A percentile compares a stretch with the other conserved stretches of the same genome.
phyloP scores from a whole-genome alignment of 2,888 invertebrate species.

The Chrysomela aeneicollis region DNA sequence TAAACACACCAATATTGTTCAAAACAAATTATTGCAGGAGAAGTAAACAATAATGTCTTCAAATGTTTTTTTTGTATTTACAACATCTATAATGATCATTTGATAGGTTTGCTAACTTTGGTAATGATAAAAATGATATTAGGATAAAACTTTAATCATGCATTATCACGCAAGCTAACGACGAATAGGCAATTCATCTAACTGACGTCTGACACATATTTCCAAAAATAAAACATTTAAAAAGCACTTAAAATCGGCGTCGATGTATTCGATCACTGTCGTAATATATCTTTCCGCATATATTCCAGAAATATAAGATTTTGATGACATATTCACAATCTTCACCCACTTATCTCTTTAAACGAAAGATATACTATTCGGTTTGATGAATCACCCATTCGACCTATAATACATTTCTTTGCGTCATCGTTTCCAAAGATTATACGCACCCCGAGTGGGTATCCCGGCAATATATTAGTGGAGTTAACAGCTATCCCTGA shows the following conservation, averaged over 20 bases:
- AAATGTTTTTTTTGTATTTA: neutral
- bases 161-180: neutral
- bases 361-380: conserved; percentile 24
- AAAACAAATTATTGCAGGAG: neutral
- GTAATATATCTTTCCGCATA: neutral
- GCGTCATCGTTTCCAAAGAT: neutral
- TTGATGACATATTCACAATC: conserved; percentile 27
- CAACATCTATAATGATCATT: conserved; percentile 7
- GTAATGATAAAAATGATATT: neutral
- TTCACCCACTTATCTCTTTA: conserved; percentile 29
- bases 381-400: conserved; percentile 27
- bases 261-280: neutral
- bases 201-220: neutral
- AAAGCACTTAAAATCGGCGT: conserved; percentile 25
- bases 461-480: neutral
- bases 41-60: conserved; percentile 4
- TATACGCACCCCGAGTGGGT: neutral
- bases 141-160: neutral
- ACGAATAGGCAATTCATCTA: neutral
- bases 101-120: conserved; percentile 11
- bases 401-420: conserved; percentile 8
- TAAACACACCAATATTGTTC: neutral
- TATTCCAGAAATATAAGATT: conserved; percentile 2
- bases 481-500: neutral
- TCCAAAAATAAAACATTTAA: conserved; percentile 26